Evolutionary conservation across 1,140 invertebrate species (phyloP), one percentile per base, ranked within the genome.

Genomic region (Goniozus legneri): DNA sequence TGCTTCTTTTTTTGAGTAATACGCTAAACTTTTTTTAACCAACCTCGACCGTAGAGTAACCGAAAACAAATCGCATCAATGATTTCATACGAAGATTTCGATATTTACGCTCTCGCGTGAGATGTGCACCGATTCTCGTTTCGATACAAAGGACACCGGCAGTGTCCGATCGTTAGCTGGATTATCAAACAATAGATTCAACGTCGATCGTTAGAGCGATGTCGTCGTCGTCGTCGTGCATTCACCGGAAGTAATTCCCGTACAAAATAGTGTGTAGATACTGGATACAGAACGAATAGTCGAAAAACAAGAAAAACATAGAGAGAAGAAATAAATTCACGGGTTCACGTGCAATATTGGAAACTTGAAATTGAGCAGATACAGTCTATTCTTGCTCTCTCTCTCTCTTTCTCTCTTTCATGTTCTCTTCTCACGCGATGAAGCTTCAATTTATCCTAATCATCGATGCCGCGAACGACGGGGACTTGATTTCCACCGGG

Each of bases 401-500:
- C 19, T 21, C 20, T 30, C 15, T 42, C 15, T 27, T 27, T 12
- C 24, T 12, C 6, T 27, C n/a, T n/a, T n/a, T n/a, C n/a, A n/a
- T n/a, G n/a, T n/a, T n/a, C n/a, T n/a, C n/a, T n/a, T n/a, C 24
- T 27, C 24, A 14, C 30, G 15, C 13, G 20, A 31, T 24, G 30
- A 15, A 49, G 22, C 39, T 48, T 58, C 55, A 36, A 62, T 58
- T 53, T 58, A 56, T 62, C 46, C 50, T 60, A 60, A 62, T 62
- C 52, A 58, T 58, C 36, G 43, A n/a, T 27, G 12, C 24, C n/a
- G 16, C 3, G 7, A 14, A 13, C 20, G 44, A 31, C 14, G 22
- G 16, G 8, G 8, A 27, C 33, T 49, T 58, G 58, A 62, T 62
- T 60, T 60, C 55, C 52, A 58, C 38, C 21, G 58, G 55, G 55